Percentiles rank a stretch among this genome's conserved stretches.
Evolutionary conservation across 2,113 vertebrate genomes (phyloP).

Genomic region (Corydoras sp.): DNA sequence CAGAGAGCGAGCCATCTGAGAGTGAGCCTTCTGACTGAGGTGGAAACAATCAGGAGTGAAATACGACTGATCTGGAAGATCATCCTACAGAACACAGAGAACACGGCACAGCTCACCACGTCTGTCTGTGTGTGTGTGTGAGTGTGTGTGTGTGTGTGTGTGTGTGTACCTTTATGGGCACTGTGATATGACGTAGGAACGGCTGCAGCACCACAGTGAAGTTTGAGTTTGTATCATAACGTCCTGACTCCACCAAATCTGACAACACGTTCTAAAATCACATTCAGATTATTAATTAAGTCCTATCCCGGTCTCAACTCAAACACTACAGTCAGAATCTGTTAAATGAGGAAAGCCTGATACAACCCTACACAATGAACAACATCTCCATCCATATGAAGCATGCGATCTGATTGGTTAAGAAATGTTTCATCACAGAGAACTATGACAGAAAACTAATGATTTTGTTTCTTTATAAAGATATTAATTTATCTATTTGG

Average conservation of each 20-base stretch:
- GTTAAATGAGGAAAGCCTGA: too few species aligned
- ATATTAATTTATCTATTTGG: too few species aligned
- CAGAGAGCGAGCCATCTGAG: slow-evolving; percentile 74
- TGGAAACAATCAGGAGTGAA: slow-evolving; percentile 89
- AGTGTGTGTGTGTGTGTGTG: not conserved
- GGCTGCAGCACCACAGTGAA: slow-evolving; percentile 81
- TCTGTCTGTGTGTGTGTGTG: slow-evolving; percentile 9
- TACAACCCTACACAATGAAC: too few species aligned
- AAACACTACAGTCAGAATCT: too few species aligned
- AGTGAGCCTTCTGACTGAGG: slow-evolving; percentile 78
- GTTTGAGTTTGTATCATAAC: slow-evolving; percentile 66
- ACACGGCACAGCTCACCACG: not conserved
- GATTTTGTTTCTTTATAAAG: too few species aligned
- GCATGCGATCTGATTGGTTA: too few species aligned
- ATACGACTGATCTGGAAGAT: slow-evolving; percentile 70
- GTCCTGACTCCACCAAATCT: slow-evolving; percentile 66
- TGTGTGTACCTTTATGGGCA: slow-evolving; percentile 13
- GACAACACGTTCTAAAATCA: slow-evolving; percentile 60
- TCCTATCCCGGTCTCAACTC: too few species aligned
- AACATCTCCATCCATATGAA: too few species aligned
- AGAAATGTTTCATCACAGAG: too few species aligned
- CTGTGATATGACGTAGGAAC: slow-evolving; percentile 57
- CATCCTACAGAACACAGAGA: slow-evolving; percentile 60
- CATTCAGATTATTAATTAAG: not conserved
- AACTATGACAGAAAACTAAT: too few species aligned